phyloP scores from a whole-genome alignment of 2,113 vertebrate genomes.

The Martes martes region DNA sequence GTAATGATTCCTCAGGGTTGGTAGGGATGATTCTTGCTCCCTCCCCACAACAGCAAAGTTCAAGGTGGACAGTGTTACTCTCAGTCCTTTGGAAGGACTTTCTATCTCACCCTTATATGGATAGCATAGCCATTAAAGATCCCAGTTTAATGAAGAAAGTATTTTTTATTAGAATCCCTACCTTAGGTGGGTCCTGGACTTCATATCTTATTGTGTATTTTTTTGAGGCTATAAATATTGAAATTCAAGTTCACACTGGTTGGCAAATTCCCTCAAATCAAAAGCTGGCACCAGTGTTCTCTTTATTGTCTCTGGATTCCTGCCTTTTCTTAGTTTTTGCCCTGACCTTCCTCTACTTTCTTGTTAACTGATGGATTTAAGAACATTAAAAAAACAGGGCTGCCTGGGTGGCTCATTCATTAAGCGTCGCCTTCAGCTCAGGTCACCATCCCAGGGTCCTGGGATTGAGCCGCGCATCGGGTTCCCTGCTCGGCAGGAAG shows the following conservation, averaged over 20 bases:
- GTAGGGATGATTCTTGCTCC: neutral
- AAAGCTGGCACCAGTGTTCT: neutral
- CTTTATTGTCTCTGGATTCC: neutral
- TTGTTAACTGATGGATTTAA: neutral
- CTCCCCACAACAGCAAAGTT: neutral
- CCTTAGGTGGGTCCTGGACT: neutral
- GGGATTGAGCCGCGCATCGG: too few relatives aligned
- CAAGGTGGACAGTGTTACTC: neutral
- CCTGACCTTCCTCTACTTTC: neutral
- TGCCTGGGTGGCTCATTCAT: too few relatives aligned
- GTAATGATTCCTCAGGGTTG: neutral
- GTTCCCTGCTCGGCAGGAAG: too few relatives aligned
- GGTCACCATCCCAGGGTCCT: too few relatives aligned
- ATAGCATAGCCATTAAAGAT: neutral
- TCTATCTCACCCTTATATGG: neutral
- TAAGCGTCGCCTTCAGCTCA: too few relatives aligned
- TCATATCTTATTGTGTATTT: neutral
- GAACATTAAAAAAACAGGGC: neutral
- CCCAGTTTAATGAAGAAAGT: neutral
- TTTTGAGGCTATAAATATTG: neutral
- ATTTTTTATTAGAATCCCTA: neutral
- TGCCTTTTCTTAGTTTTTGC: neutral
- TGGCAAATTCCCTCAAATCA: neutral
- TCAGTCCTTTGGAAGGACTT: neutral
- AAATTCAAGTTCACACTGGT: neutral